Base-by-base conservation (phyloP, 2,797 vertebrate genomes). In the Hemibagrus guttatus region DNA sequence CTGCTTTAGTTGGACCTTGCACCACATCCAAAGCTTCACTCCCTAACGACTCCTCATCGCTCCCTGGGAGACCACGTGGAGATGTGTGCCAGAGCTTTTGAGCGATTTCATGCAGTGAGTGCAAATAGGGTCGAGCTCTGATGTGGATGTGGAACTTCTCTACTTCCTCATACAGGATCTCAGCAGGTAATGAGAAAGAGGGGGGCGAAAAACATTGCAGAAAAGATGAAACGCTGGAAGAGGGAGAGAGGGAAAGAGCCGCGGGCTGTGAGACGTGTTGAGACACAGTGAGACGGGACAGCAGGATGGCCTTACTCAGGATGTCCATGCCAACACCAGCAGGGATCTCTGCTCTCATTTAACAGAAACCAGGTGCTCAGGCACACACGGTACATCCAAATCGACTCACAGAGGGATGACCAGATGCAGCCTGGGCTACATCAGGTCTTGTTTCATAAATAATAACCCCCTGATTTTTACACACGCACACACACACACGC, bases 301-400 rank as follows among this genome's bases (percentile, higher is more conserved):
- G 83, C 89, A 58, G 72, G 42, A 87, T 49, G 84, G 63, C 39
- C 52, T 39, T 80, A 35, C 16, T 21, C 61, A 11, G 12, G 11
- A 63, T 58, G n/a, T 58, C 76, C 23, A 79, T 39, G 91, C 71
- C 86, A 90, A 90, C 52, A 88, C 85, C 87, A 92, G 82, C 84
- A 91, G 87, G 35, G 31, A 84, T 89, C 87, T 72, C 72, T 78
- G 78, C 23, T 87, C 85, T 83, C 35, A 76, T 84, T 85, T 88
- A 74, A 87, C 87, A 76, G 39, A 84, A 87, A 91, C 80, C 86
- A 85, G 84, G 84, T 83, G 69, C 68, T 74, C 54, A 74, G 64
- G n/a, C 63, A 52, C 39, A 66, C 21, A 39, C 72, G 78, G 71
- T 78, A 82, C 80, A 74, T 82, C 59, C 46, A 76, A 35, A 61